Evolutionary conservation across 2,888 invertebrate species (phyloP), one percentile per base, ranked within the genome.

Genomic region (Callinectes sapidus): DNA sequence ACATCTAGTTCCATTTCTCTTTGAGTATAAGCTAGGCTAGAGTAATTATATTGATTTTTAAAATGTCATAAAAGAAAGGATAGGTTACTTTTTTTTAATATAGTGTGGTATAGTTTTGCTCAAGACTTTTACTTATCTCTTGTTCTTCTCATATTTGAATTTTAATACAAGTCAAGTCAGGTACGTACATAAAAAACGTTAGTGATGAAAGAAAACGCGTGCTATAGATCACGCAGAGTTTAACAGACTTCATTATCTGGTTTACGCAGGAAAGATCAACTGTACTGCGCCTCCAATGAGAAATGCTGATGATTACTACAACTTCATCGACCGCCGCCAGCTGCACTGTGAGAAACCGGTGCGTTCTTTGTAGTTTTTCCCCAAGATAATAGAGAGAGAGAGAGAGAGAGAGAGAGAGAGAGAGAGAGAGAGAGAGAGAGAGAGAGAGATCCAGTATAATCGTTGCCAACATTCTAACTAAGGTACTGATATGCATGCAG

Each of bases 331-430:
- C 32, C 28, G 61, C 88, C 61, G 3, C 13, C 28, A 88, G 28
- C 88, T 88, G 6, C 61, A 55, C 32, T 88, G 88, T 28, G 32
- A 88, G 48, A 88, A 35, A 13, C 55, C 61, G 28, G 88, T 88
- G 18, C 55, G 88, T 23, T 23, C 23, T 61, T 16, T 42, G 42
- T 3, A 2, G 6, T 42, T 42, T 42, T 42, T 42, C 42, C 6
- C 6, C 42, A 42, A 2, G 2, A 3, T 42, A n/a, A n/a, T n/a
- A n/a, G n/a, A n/a, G n/a, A n/a, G n/a, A n/a, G n/a, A n/a, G n/a
- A n/a, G n/a, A n/a, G n/a, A n/a, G n/a, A n/a, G n/a, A n/a, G n/a
- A n/a, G n/a, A n/a, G n/a, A n/a, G n/a, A n/a, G n/a, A n/a, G n/a
- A n/a, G n/a, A n/a, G n/a, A n/a, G n/a, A n/a, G n/a, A n/a, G n/a